These are phyloP conservation scores for Micrastur ruficollis DNA, from an alignment of 2,797 vertebrate genomes.

Conservation along the genomic window DNA sequence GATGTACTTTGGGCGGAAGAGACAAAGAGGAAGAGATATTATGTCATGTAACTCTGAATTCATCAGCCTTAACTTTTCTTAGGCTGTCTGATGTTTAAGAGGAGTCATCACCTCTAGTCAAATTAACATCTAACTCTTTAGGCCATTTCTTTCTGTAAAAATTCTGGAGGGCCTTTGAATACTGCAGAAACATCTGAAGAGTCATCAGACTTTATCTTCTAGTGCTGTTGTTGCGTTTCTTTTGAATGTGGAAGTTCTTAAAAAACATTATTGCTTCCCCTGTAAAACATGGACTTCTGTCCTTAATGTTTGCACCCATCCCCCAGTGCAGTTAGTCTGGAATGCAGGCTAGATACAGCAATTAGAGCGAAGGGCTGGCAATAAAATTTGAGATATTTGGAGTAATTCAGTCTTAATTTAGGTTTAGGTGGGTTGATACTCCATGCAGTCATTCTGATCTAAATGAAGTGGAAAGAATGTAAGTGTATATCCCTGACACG, in stretches of 20 bases:
- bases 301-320: neutral
- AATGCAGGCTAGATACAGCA: neutral
- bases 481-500: neutral
- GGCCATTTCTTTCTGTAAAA: neutral
- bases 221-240: neutral
- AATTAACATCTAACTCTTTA: neutral
- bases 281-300: neutral
- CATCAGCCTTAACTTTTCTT: neutral
- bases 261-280: neutral
- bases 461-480: conserved; percentile 9
- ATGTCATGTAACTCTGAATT: neutral
- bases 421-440: neutral
- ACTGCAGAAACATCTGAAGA: neutral
- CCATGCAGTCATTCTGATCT: neutral
- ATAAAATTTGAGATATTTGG: neutral
- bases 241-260: neutral
- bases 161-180: neutral
- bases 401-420: neutral
- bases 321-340: neutral
- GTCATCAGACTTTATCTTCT: neutral
- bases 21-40: neutral
- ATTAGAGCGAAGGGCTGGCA: neutral
- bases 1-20: accelerated
- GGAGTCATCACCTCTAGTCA: neutral
- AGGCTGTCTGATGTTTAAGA: neutral